Percentiles rank a stretch among this genome's conserved stretches.
These are phyloP conservation scores for Drosophila mettleri DNA, from an alignment of 2,888 invertebrate genomes.

Conservation along the genomic window DNA sequence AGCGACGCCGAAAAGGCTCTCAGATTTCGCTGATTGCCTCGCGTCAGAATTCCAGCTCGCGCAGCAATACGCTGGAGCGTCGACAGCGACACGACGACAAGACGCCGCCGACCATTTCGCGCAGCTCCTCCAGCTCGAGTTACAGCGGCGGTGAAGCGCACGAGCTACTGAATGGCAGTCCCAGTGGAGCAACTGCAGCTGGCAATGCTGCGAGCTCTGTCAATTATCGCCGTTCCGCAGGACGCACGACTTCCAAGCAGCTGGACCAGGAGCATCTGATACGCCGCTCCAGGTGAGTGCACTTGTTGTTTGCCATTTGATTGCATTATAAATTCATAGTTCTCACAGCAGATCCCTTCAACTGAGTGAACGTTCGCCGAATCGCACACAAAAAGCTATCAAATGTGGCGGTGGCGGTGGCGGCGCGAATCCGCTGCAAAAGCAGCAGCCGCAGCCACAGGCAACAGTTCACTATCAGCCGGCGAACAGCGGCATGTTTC, in stretches of 20 bases:
- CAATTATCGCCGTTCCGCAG: constrained; percentile 77
- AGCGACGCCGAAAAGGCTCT: constrained; percentile 83
- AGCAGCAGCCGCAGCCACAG: constrained; percentile 13
- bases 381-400: constrained; percentile 83
- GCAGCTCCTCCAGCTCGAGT: constrained; percentile 85
- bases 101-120: constrained; percentile 79
- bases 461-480: constrained; percentile 47
- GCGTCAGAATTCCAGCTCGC: constrained; percentile 83
- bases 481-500: constrained; percentile 71
- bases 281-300: constrained; percentile 83
- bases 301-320: neutral
- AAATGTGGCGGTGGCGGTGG: constrained; percentile 80
- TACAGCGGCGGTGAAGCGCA: constrained; percentile 83
- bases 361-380: constrained; percentile 87
- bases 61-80: constrained; percentile 84
- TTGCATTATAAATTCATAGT: constrained; percentile 4
- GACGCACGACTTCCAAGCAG: constrained; percentile 77
- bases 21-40: constrained; percentile 81
- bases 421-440: constrained; percentile 48
- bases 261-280: constrained; percentile 84
- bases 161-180: constrained; percentile 50
- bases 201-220: constrained; percentile 1
- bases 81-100: constrained; percentile 83
- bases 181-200: constrained; percentile 23
- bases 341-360: constrained; percentile 86